Conservation (phyloP, 1,140 invertebrate genomes). For the Agrypnia vestita region DNA sequence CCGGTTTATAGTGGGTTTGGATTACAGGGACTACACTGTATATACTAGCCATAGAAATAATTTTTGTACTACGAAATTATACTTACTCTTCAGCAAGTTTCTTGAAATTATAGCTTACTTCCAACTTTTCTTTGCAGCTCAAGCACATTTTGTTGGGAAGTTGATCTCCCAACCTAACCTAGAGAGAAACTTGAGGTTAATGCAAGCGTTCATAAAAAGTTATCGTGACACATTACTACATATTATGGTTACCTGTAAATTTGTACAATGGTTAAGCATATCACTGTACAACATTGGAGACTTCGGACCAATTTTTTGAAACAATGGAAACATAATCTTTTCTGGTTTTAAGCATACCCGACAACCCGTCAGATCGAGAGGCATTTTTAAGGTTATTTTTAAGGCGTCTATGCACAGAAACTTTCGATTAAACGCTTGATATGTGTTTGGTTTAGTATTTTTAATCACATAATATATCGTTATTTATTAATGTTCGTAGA, state of each 20-base stretch:
- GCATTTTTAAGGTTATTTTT: conserved; percentile 10
- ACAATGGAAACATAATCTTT: conserved; percentile 40
- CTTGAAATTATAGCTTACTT: conserved; percentile 42
- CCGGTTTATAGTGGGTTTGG: too few species aligned
- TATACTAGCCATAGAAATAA: too few species aligned
- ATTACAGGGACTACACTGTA: too few species aligned
- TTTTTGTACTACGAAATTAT: not conserved
- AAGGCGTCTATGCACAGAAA: too few species aligned
- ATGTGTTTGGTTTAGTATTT: too few species aligned
- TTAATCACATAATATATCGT: too few species aligned
- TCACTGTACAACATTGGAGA: conserved; percentile 24
- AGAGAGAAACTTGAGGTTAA: conserved; percentile 19
- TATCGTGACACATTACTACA: not conserved
- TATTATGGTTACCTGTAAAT: conserved; percentile 29
- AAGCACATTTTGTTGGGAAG: conserved; percentile 43
- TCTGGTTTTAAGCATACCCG: conserved; percentile 45
- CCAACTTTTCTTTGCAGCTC: conserved; percentile 22
- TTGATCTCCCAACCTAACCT: conserved; percentile 35
- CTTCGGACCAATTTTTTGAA: conserved; percentile 14
- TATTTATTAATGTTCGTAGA: too few species aligned
- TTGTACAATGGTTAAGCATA: conserved; percentile 47
- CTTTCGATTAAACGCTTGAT: too few species aligned
- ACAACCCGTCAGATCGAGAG: conserved; percentile 27
- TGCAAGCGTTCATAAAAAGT: not conserved
- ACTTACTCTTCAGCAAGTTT: conserved; percentile 51